Evolutionary conservation across 2,888 invertebrate species (phyloP), one percentile per base, ranked within the genome.

Genomic region (Kuschelorhynchus macadamiae): DNA sequence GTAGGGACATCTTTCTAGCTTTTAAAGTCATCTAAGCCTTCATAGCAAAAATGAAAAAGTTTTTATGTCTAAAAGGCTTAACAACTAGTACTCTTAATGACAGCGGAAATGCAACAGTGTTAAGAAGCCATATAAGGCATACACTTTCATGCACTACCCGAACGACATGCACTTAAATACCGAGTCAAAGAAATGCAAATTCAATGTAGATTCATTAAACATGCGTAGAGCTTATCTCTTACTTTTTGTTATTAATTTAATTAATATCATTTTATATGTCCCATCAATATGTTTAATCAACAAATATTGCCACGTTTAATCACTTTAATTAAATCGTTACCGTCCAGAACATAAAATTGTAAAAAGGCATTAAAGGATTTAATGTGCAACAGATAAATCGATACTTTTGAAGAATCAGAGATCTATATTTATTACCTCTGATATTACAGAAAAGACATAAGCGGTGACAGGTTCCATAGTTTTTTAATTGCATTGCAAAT

Each of bases 251-350:
- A 32, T 46, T 46, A 36, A 46, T 53, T 44, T 53, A 62, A 62
- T 62, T 52, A 52, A 47, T 46, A 53, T 53, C 46, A 53, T 52
- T 62, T 53, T 33, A 42, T 53, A 62, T 36, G 33, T 9, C 46
- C 17, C 56, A 66, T 52, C 59, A 46, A 25, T 59, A 25, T 53
- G 50, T 59, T 66, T 53, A 59, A 59, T 39, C 59, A 59, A 53
- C 52, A 30, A 52, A 59, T 57, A 57, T 52, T 33, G 30, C 44
- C 52, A 25, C 59, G 32, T 65, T 65, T 52, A 65, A 59, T 66
- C 52, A 52, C 14, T 20, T 44, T 57, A 46, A 59, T 59, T 53
- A 39, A 59, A 36, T 20, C 65, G 16, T 56, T 56, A 52, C 47
- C 59, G 33, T 11, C 41, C 16, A 30, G 12, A 17, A 52, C 33